Base-by-base conservation (phyloP, 2,113 vertebrate species). In the Anoplopoma fimbria region DNA sequence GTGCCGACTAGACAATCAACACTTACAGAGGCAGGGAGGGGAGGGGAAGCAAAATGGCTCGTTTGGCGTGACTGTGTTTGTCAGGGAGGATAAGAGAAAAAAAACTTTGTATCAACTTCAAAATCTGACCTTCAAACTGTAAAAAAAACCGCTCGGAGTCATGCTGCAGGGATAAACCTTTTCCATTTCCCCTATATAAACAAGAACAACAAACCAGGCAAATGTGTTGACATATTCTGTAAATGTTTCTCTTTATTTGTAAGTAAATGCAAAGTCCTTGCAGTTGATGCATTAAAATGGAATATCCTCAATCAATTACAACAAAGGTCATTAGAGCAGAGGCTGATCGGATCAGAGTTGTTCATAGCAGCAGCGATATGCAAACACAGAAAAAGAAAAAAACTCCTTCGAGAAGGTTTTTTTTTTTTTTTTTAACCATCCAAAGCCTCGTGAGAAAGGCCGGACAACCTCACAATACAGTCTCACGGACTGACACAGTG, bases 231-330 rank as follows among this genome's bases (percentile, higher is more conserved):
- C 87, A 89, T 92, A 84, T 92, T 90, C 85, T 92, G 89, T 86
- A 93, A 94, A 95, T 94, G 89, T 93, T 88, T 86, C 68, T 89
- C 88, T 96, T 96, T 94, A 95, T 95, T 95, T 91, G 88, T 92
- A 92, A 94, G 87, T 94, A 89, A 93, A 95, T 93, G 93, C 87
- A 95, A 94, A 95, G 89, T 93, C 84, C 83, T 93, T 87, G 90
- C 88, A 93, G 89, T 89, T 83, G 90, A 93, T 90, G 93, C 92
- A 91, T 92, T 92, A 88, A 92, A 93, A 93, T 92, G 89, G 81
- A 92, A 92, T 89, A 86, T 71, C 73, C 77, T 92, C 86, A 80
- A 85, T 91, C 88, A 77, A 85, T 91, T 92, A 87, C 93, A 84
- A 92, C 88, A 94, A 93, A 94, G 88, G 90, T 93, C 91, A 87